phyloP scores from a whole-genome alignment of 2,113 vertebrate genomes.

The Eptesicus fuscus region DNA sequence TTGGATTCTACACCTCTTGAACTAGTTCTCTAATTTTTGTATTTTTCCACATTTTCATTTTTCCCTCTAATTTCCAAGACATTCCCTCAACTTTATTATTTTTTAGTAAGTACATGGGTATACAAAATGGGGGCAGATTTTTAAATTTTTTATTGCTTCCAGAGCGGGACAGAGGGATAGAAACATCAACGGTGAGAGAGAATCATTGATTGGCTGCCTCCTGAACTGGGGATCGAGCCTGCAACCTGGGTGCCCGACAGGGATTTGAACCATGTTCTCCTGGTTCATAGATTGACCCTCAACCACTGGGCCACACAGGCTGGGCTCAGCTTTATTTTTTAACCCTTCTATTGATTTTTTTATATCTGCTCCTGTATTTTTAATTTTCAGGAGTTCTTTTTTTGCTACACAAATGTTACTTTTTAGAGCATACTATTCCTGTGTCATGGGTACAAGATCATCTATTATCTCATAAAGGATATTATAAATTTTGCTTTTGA shows the following conservation, averaged over 20 bases:
- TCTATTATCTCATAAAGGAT: neutral
- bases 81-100: neutral
- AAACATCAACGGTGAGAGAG: no score
- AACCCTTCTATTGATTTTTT: neutral
- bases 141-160: no score
- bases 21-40: neutral
- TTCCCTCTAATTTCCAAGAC: neutral
- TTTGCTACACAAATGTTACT: neutral
- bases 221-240: no score
- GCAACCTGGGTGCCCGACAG: no score
- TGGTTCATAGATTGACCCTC: no score
- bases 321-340: neutral
- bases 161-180: no score
- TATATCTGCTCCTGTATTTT: neutral
- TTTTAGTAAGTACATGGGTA: neutral
- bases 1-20: neutral
- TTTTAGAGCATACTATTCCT: neutral
- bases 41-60: neutral
- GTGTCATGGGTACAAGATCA: neutral
- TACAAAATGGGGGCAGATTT: no score
- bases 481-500: neutral
- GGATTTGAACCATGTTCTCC: no score
- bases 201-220: no score
- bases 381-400: neutral
- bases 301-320: no score